These are phyloP conservation scores for Rhea americana DNA, from an alignment of 2,113 vertebrate species.

Conservation along the genomic window DNA sequence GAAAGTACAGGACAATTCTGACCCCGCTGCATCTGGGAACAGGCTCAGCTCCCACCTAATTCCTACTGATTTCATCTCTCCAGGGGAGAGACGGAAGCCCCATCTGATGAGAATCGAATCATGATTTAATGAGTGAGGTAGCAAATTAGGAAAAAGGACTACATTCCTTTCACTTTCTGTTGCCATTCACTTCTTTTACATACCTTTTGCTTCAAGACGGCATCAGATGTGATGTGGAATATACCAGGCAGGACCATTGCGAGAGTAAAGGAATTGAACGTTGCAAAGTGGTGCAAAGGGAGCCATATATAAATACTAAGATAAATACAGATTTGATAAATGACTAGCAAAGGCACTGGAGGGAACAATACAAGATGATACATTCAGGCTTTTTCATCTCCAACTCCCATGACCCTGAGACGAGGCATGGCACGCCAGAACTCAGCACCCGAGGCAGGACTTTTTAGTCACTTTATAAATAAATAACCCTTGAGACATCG, in stretches of 20 bases:
- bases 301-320: constrained; percentile 59
- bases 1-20: background rate
- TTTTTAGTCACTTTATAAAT: constrained; percentile 48
- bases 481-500: constrained; percentile 44
- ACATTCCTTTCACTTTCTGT: constrained; percentile 13
- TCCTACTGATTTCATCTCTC: background rate
- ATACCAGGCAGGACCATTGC: constrained; percentile 49
- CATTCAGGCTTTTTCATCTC: constrained; percentile 34
- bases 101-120: background rate
- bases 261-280: constrained; percentile 58
- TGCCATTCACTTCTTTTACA: background rate
- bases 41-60: background rate
- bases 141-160: background rate
- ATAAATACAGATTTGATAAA: constrained; percentile 64
- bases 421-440: constrained; percentile 43
- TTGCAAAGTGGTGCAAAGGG: constrained; percentile 58
- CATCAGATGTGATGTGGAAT: constrained; percentile 25
- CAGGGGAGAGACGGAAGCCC: too few species aligned
- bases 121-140: background rate
- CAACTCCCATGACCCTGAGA: constrained; percentile 31
- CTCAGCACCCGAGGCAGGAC: constrained; percentile 36
- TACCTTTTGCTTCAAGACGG: constrained; percentile 2
- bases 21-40: background rate
- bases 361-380: constrained; percentile 40
- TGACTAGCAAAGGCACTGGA: constrained; percentile 51